phyloP scores from a whole-genome alignment of 2,113 vertebrate species.

The Camelus bactrianus region DNA sequence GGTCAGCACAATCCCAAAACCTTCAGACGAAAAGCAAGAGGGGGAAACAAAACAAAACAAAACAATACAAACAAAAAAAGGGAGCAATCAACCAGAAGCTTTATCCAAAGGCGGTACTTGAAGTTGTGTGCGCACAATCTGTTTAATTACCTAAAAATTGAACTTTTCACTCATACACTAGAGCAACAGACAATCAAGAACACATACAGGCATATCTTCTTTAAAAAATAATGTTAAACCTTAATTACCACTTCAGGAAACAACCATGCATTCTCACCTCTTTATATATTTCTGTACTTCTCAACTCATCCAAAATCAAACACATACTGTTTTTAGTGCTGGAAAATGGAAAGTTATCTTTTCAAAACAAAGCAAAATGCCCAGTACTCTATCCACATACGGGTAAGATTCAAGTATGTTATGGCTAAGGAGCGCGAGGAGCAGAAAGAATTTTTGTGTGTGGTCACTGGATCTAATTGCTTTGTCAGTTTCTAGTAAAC shows the following conservation, averaged over 20 bases:
- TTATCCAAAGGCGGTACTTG: constrained; percentile 21
- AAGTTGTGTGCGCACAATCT: constrained; percentile 1
- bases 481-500: not conserved
- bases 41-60: fast-evolving
- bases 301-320: not conserved
- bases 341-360: not conserved
- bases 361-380: not conserved
- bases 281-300: not conserved
- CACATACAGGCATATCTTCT: not conserved
- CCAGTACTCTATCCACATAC: not conserved
- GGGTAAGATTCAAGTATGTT: not conserved
- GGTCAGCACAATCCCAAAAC: not conserved
- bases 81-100: not conserved
- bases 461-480: not conserved
- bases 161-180: not conserved
- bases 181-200: not conserved
- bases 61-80: not conserved
- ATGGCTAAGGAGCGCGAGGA: not conserved
- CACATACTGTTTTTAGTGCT: not conserved
- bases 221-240: not conserved
- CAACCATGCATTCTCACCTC: fast-evolving
- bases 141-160: constrained; percentile 2
- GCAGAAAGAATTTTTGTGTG: no score
- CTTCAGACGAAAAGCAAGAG: not conserved
- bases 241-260: not conserved